Base-by-base conservation (phyloP, 2,797 vertebrate species). In the Atherinosoma microstoma region DNA sequence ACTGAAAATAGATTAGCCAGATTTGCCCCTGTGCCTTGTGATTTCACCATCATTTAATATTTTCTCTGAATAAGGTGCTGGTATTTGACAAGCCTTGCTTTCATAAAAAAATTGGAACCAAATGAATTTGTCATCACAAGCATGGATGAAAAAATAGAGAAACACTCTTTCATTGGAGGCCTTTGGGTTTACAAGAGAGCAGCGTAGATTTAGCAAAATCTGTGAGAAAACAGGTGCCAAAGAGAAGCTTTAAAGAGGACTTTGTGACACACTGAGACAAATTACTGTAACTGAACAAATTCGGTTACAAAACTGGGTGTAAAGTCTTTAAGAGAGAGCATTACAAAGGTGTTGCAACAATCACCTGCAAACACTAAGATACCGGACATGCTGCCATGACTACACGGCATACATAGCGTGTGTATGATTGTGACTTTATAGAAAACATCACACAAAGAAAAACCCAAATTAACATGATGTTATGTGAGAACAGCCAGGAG, bases 21-120 rank as follows among this genome's bases (percentile, higher is more conserved):
- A 51, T 42, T 34, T 22, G 12, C 6, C 36, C 34, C n/a, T 24
- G 30, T 78, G 73, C 54, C 30, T 59, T 38, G 30, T 69, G 53
- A n/a, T 13, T 58, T 22, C 12, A 30, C n/a, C 29, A 0, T 51
- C 53, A 59, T 59, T 45, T 29, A 13, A 16, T 68, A 20, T 47
- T 24, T 61, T 6, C 3, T 54, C 24, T 22, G 22, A 63, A 61
- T 64, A 15, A 65, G 36, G 20, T 68, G 49, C 45, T 58, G 24
- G 12, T 54, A 16, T 60, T 3, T 1, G 5, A 58, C 6, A 22
- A 51, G n/a, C 27, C 32, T 32, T 34, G 53, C 65, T 80, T 58
- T 67, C 24, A 64, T 60, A 3, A 18, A 11, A 10, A 27, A 53
- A 27, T 4, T 42, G 24, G 51, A 53, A 4, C n/a, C 1, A 10